Evolutionary conservation across 1,140 invertebrate genomes (phyloP).

Genomic region (Nephila pilipes): DNA sequence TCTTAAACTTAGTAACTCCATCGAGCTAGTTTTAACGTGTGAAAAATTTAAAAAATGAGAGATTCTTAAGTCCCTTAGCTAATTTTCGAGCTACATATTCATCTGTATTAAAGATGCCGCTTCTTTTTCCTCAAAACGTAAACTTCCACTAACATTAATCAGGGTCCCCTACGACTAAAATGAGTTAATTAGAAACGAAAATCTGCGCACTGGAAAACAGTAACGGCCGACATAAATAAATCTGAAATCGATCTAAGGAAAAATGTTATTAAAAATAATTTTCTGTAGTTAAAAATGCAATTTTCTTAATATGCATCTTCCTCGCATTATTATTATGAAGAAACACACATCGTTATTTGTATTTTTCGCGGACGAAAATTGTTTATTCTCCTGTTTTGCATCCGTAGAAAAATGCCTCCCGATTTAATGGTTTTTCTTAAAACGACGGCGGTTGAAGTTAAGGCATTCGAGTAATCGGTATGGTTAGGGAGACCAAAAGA

Average conservation of each 20-base stretch:
- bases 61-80: not conserved
- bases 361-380: not conserved
- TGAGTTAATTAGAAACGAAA: constrained; percentile 8
- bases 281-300: not conserved
- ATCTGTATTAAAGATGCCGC: not conserved
- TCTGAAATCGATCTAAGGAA: not conserved
- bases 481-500: not conserved
- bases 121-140: not conserved
- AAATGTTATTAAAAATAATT: constrained; percentile 25
- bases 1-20: not conserved
- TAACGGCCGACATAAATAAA: constrained; percentile 12
- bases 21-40: not conserved
- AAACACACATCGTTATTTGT: not conserved
- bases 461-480: not conserved
- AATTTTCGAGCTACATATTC: not conserved
- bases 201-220: not conserved
- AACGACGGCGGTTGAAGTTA: not conserved
- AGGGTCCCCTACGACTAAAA: not conserved
- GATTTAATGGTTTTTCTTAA: constrained; percentile 6
- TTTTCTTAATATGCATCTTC: constrained; percentile 9
- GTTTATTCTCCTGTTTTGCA: not conserved
- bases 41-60: not conserved
- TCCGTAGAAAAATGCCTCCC: not conserved
- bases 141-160: not conserved
- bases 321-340: not conserved